Conservation (phyloP, 2,797 vertebrate genomes). For the Labroides dimidiatus region DNA sequence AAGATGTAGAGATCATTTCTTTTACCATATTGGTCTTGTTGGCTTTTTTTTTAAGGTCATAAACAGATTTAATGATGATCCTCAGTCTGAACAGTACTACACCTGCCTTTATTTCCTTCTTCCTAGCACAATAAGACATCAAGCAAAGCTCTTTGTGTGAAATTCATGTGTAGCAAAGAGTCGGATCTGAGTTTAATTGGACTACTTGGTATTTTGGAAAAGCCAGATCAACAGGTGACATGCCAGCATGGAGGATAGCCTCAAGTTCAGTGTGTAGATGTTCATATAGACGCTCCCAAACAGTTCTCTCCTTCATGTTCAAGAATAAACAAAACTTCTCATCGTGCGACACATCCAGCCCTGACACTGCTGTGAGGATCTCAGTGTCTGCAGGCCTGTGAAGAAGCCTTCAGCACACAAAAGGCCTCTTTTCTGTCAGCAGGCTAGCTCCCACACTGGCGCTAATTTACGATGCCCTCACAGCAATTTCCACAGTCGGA, state of each 20-base stretch:
- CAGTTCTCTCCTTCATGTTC: constrained; percentile 2
- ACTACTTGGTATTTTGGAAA: constrained; percentile 1
- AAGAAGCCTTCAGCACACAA: constrained; percentile 81
- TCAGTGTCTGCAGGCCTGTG: constrained; percentile 63
- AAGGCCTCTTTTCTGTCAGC: constrained; percentile 84
- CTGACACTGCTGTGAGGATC: constrained; percentile 56
- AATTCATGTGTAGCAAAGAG: too few relatives aligned
- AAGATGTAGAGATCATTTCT: too few relatives aligned
- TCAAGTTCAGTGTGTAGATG: background rate
- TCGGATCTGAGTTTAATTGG: background rate
- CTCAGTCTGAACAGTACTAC: too few relatives aligned
- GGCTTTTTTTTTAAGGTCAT: too few relatives aligned
- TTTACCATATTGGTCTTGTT: background rate
- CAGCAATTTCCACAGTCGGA: constrained; percentile 90
- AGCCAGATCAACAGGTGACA: constrained; percentile 37
- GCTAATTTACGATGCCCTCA: constrained; percentile 88
- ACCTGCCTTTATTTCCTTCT: too few relatives aligned
- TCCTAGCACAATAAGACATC: background rate
- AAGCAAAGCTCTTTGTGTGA: background rate
- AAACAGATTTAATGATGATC: too few relatives aligned
- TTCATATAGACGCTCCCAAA: constrained; percentile 24
- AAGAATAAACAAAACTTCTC: constrained; percentile 26
- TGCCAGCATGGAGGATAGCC: background rate
- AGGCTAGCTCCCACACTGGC: constrained; percentile 85
- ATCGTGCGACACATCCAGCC: constrained; percentile 48